Evolutionary conservation across 2,113 vertebrate species (phyloP).

Genomic region (Oncorhynchus tshawytscha): DNA sequence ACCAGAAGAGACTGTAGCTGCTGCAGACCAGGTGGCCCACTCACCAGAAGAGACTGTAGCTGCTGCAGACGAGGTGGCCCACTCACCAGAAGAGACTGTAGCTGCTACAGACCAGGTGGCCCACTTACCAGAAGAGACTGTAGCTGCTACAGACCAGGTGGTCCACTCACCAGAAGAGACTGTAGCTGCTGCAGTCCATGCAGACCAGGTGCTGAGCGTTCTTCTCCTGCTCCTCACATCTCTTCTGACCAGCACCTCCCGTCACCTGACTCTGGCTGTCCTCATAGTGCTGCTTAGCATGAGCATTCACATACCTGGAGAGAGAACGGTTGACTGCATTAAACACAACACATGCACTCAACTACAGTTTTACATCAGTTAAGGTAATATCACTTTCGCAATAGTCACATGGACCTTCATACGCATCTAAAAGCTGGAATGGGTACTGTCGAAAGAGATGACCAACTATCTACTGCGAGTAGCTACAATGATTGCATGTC

Average conservation of each 20-base stretch:
- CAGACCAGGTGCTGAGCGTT: slow-evolving; percentile 88
- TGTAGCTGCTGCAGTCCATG: slow-evolving; percentile 98
- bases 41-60: too few relatives aligned
- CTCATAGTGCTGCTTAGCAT: slow-evolving; percentile 98
- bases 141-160: too few relatives aligned
- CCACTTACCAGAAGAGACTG: too few relatives aligned
- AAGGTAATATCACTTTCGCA: too few relatives aligned
- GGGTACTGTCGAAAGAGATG: neutral
- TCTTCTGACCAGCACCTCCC: slow-evolving; percentile 77
- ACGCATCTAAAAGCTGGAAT: neutral
- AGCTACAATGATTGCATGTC: neutral
- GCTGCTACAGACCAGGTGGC: too few relatives aligned
- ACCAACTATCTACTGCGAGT: neutral
- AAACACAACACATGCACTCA: neutral
- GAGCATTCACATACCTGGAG: slow-evolving; percentile 90
- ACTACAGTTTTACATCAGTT: neutral
- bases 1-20: too few relatives aligned
- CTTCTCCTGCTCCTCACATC: slow-evolving; percentile 84
- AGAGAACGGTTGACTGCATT: neutral
- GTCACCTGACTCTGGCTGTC: slow-evolving; percentile 83
- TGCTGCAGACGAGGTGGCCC: too few relatives aligned
- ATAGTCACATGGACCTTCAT: too few relatives aligned
- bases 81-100: too few relatives aligned
- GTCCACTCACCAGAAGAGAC: slow-evolving; percentile 88
- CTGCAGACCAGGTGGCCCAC: too few relatives aligned